These are phyloP conservation scores for Meteorus cinctellus DNA, from an alignment of 2,888 invertebrate species.

Conservation along the genomic window DNA sequence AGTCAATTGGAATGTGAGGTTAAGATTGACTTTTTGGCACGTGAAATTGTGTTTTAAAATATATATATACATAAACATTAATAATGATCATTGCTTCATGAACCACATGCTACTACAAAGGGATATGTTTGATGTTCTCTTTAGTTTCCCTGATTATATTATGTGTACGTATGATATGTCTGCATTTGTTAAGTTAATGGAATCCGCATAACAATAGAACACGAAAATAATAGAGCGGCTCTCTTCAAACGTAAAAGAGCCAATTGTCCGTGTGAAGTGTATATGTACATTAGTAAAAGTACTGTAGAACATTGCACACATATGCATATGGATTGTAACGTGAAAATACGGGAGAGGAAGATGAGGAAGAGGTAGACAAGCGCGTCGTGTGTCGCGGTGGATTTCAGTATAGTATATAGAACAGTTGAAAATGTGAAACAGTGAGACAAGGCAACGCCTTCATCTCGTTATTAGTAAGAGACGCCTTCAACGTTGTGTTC, in stretches of 20 bases:
- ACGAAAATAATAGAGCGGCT: conserved; percentile 30
- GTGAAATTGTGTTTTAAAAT: conserved; percentile 9
- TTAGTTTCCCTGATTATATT: conserved; percentile 30
- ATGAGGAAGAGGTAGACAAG: conserved; percentile 6
- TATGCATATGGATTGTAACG: not conserved
- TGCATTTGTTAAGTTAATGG: conserved; percentile 31
- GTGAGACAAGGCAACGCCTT: conserved; percentile 27
- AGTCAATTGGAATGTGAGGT: conserved; percentile 14
- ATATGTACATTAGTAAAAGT: not conserved
- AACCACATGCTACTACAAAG: not conserved
- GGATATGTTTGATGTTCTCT: conserved; percentile 29
- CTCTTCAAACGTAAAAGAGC: conserved; percentile 26
- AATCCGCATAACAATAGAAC: conserved; percentile 23
- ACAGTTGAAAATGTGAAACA: conserved; percentile 10
- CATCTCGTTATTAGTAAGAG: conserved; percentile 29
- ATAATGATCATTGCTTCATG: conserved; percentile 1
- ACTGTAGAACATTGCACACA: not conserved
- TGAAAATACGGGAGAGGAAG: conserved; percentile 10
- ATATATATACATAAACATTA: conserved; percentile 10
- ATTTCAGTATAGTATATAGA: not conserved
- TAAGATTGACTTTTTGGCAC: conserved; percentile 34
- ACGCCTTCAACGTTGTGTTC: conserved; percentile 5
- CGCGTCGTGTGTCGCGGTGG: not conserved
- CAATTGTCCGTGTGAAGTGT: conserved; percentile 26
- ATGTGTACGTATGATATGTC: conserved; percentile 6